These are phyloP conservation scores for Dipodomys stephensi DNA, from an alignment of 2,113 vertebrate species.

Conservation along the genomic window DNA sequence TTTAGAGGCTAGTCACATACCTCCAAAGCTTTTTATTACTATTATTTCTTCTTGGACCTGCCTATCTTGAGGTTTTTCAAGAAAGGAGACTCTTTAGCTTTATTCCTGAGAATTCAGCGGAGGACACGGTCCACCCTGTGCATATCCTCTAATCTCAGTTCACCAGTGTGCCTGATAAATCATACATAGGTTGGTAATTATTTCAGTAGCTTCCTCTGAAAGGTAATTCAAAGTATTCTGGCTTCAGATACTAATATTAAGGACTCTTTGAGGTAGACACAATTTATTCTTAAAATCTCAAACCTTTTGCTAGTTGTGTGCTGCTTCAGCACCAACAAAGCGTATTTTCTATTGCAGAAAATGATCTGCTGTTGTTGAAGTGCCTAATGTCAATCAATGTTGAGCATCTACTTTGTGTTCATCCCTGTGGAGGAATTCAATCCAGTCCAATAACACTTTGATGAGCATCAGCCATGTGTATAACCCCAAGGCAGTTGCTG, in stretches of 20 bases:
- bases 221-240: constrained; percentile 44
- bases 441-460: constrained; percentile 15
- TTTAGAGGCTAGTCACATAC: constrained; percentile 79
- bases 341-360: background rate
- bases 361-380: background rate
- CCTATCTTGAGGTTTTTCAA: constrained; percentile 69
- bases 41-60: constrained; percentile 68
- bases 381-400: constrained; percentile 17
- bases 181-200: constrained; percentile 52
- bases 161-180: constrained; percentile 28
- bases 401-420: constrained; percentile 31
- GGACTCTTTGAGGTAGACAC: constrained; percentile 24
- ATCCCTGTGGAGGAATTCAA: constrained; percentile 35
- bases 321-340: background rate
- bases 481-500: background rate
- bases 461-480: constrained; percentile 39
- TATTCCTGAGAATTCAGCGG: constrained; percentile 73
- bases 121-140: constrained; percentile 22
- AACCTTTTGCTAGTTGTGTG: background rate
- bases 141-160: constrained; percentile 48
- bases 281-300: constrained; percentile 24
- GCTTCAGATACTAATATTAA: constrained; percentile 42
- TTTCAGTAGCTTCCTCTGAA: constrained; percentile 38
- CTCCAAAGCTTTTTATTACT: constrained; percentile 67
- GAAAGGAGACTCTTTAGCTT: constrained; percentile 51